A percentile compares a stretch with the other conserved stretches of the same genome.
phyloP scores from a whole-genome alignment of 2,888 invertebrate species.

The Mythimna lalbum region DNA sequence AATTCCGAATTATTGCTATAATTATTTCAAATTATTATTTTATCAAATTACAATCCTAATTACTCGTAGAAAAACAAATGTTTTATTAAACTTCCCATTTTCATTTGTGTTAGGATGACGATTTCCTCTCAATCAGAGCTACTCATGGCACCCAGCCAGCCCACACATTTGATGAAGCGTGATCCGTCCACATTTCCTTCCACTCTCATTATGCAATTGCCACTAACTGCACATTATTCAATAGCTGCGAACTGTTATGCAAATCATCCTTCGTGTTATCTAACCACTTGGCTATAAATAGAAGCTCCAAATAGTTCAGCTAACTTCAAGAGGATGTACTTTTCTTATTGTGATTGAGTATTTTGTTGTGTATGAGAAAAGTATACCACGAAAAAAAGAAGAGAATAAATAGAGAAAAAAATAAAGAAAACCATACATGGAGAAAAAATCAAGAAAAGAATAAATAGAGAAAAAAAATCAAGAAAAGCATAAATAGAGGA shows the following conservation, averaged over 20 bases:
- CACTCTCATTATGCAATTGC: constrained; percentile 46
- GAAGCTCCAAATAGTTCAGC: constrained; percentile 9
- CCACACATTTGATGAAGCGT: constrained; percentile 17
- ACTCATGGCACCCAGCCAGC: constrained; percentile 23
- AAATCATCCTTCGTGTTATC: constrained; percentile 39
- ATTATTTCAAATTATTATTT: too few species aligned
- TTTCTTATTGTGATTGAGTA: neutral
- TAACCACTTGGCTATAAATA: constrained; percentile 40
- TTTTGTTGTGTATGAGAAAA: too few species aligned
- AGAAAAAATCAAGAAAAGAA: too few species aligned
- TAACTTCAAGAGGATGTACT: neutral
- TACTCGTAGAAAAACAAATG: too few species aligned
- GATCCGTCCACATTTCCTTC: constrained; percentile 34
- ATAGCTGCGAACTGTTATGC: constrained; percentile 23
- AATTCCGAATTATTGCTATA: too few species aligned
- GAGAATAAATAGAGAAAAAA: too few species aligned
- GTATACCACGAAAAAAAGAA: too few species aligned
- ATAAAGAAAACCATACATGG: too few species aligned
- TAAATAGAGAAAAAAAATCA: too few species aligned
- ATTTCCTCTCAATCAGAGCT: neutral
- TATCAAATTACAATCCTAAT: too few species aligned
- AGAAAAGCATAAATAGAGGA: too few species aligned
- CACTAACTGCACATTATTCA: constrained; percentile 47
- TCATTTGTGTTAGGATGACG: neutral
- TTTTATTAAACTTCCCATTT: too few species aligned